These are phyloP conservation scores for Drymonia ruficornis DNA, from an alignment of 2,888 invertebrate species.

Conservation along the genomic window DNA sequence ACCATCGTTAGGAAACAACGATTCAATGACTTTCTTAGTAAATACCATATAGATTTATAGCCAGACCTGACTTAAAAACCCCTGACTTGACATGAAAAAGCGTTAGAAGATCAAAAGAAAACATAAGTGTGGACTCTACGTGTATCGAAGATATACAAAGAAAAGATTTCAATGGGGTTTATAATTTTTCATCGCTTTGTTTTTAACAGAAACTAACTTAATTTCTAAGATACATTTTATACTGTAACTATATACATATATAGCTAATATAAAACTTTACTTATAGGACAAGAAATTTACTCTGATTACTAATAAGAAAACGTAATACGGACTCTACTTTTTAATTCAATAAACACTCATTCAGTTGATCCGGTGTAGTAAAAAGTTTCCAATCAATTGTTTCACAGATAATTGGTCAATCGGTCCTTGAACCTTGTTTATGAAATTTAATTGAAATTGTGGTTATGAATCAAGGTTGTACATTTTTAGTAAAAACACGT, in stretches of 20 bases:
- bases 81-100: too few relatives aligned
- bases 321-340: neutral
- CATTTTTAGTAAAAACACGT: constrained; percentile 26
- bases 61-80: too few relatives aligned
- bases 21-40: neutral
- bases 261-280: too few relatives aligned
- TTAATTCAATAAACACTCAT: neutral
- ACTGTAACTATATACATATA: too few relatives aligned
- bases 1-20: constrained; percentile 12
- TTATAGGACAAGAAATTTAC: too few relatives aligned
- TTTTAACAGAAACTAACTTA: too few relatives aligned
- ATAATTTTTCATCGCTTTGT: neutral
- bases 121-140: neutral
- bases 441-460: constrained; percentile 26
- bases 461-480: constrained; percentile 27
- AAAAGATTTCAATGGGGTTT: neutral
- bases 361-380: neutral
- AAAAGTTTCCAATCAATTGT: constrained; percentile 12
- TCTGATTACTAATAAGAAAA: too few relatives aligned
- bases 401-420: constrained; percentile 25
- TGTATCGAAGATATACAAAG: neutral
- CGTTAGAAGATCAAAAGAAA: too few relatives aligned
- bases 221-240: too few relatives aligned
- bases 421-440: constrained; percentile 28
- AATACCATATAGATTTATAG: neutral